A percentile compares a stretch with the other conserved stretches of the same genome.
These are phyloP conservation scores for Falco biarmicus DNA, from an alignment of 2,797 vertebrate species.

Conservation along the genomic window DNA sequence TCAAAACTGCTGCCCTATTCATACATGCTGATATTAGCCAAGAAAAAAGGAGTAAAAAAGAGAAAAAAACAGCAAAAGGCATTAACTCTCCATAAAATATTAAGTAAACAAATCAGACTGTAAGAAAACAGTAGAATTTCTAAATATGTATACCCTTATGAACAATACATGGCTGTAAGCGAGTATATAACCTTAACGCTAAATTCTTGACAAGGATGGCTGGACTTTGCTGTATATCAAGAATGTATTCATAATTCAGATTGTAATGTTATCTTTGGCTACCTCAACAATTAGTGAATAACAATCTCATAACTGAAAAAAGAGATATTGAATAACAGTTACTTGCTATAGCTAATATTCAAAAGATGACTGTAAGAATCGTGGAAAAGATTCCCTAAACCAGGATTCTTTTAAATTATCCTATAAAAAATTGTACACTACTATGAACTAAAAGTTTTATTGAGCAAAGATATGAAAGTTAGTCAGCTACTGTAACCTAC, in stretches of 20 bases:
- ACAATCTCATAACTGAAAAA: background rate
- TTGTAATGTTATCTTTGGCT: background rate
- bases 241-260: background rate
- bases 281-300: background rate
- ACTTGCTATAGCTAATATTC: background rate
- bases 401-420: background rate
- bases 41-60: background rate
- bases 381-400: background rate
- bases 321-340: background rate
- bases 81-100: background rate
- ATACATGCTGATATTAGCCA: accelerated
- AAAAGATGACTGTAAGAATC: background rate
- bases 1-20: background rate
- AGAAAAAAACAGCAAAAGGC: background rate
- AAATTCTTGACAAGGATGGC: background rate
- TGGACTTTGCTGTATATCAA: background rate
- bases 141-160: background rate
- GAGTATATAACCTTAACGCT: accelerated
- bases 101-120: background rate
- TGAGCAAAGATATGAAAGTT: background rate
- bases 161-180: background rate
- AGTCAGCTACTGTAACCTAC: background rate
- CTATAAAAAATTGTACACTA: background rate
- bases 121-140: background rate
- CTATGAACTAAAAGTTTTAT: background rate